Conservation (phyloP, 2,797 vertebrate species). For the Scleropages formosus region DNA sequence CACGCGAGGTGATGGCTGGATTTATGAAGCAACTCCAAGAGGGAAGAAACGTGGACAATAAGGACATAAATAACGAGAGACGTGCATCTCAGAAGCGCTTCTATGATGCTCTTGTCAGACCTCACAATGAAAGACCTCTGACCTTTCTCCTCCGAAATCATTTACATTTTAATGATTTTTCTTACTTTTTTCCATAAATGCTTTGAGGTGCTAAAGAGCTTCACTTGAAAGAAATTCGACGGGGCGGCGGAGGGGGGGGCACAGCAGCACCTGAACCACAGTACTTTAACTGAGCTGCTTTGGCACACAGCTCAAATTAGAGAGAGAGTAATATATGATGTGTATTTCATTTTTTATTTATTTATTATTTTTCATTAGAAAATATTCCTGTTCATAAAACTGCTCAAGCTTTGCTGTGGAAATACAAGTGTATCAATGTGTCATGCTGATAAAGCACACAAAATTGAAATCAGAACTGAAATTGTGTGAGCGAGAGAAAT, state of each 20-base stretch:
- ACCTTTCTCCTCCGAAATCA: slow-evolving; percentile 29
- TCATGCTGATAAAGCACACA: no score
- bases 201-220: slow-evolving; percentile 16
- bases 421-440: no score
- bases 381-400: no score
- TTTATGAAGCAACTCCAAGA: slow-evolving; percentile 8
- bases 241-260: no score
- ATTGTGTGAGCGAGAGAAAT: no score
- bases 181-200: not conserved
- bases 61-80: not conserved
- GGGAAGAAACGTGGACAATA: slow-evolving; percentile 7
- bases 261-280: not conserved
- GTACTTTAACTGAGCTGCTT: not conserved
- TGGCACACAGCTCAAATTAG: no score
- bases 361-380: no score
- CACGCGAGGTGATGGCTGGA: not conserved
- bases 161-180: slow-evolving; percentile 24
- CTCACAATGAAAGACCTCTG: not conserved
- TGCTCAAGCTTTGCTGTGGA: no score
- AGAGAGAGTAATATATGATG: no score
- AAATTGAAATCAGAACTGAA: no score
- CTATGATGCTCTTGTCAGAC: not conserved
- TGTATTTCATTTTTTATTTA: no score
- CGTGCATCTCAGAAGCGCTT: slow-evolving; percentile 8
- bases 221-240: slow-evolving; percentile 9